These are phyloP conservation scores for Drosophila flavopinicola DNA, from an alignment of 2,888 invertebrate genomes.

Conservation along the genomic window DNA sequence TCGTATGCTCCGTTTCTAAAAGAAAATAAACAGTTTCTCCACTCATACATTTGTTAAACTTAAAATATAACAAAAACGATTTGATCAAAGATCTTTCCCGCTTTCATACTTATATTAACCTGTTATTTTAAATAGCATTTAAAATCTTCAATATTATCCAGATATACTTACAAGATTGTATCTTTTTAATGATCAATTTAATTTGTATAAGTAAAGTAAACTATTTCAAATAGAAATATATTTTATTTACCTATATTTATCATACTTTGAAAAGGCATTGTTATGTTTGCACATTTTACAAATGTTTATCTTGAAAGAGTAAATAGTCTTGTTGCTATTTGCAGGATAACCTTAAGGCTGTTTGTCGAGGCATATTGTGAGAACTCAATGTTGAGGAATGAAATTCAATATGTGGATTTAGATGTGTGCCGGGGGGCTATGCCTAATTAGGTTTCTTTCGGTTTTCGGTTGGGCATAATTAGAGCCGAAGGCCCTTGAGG, in stretches of 20 bases:
- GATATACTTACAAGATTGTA: no score
- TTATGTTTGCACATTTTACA: background rate
- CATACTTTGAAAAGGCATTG: background rate
- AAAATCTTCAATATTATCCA: no score
- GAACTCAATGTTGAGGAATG: conserved; percentile 14
- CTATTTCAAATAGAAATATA: no score
- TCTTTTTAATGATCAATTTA: no score
- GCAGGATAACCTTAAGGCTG: background rate
- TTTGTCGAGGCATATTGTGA: conserved; percentile 22
- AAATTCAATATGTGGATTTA: conserved; percentile 54
- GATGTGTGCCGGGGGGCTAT: conserved; percentile 24
- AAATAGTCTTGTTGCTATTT: background rate
- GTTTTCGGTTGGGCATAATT: conserved; percentile 48
- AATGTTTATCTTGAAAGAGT: conserved; percentile 3
- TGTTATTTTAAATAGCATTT: no score
- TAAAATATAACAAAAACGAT: no score
- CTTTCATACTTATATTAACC: no score
- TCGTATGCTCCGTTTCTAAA: background rate
- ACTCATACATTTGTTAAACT: no score
- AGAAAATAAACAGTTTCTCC: no score
- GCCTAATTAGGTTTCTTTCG: conserved; percentile 54
- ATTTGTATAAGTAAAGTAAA: no score
- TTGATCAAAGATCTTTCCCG: no score
- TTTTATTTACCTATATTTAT: background rate
- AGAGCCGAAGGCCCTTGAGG: conserved; percentile 53